phyloP scores from a whole-genome alignment of 2,113 vertebrate genomes.

The Lutjanus erythropterus region DNA sequence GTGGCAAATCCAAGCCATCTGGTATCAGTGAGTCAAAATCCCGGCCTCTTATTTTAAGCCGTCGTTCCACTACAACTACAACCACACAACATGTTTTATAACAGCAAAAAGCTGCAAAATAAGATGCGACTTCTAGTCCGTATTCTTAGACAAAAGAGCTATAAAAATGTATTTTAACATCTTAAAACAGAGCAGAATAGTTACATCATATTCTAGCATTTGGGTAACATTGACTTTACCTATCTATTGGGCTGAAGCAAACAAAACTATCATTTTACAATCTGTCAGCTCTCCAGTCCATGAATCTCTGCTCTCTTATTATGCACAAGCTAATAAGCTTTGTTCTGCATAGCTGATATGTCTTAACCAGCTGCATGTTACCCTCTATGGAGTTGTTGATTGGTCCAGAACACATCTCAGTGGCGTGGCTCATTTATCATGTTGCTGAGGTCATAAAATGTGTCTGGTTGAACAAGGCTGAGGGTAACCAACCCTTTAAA shows the following conservation, averaged over 20 bases:
- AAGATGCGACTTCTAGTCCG: neutral
- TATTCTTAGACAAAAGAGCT: neutral
- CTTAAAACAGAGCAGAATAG: neutral
- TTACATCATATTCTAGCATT: neutral
- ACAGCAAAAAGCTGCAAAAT: constrained; percentile 5
- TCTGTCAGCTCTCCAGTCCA: neutral
- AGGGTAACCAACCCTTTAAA: neutral
- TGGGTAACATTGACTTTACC: too few relatives aligned
- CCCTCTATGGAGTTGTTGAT: neutral
- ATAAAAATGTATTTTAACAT: neutral
- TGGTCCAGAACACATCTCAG: neutral
- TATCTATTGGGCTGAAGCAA: too few relatives aligned
- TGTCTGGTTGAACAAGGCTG: neutral
- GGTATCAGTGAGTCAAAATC: constrained; percentile 28
- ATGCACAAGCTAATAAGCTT: neutral
- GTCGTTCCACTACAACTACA: constrained; percentile 1
- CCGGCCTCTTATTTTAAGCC: constrained; percentile 22
- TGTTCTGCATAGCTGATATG: neutral
- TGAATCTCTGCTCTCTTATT: neutral
- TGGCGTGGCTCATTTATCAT: neutral
- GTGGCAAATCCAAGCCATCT: constrained; percentile 42
- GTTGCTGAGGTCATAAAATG: neutral
- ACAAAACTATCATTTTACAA: too few relatives aligned
- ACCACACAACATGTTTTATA: neutral
- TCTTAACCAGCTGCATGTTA: neutral